Base-by-base conservation (phyloP, 2,113 vertebrate genomes). In the Columbina picui region DNA sequence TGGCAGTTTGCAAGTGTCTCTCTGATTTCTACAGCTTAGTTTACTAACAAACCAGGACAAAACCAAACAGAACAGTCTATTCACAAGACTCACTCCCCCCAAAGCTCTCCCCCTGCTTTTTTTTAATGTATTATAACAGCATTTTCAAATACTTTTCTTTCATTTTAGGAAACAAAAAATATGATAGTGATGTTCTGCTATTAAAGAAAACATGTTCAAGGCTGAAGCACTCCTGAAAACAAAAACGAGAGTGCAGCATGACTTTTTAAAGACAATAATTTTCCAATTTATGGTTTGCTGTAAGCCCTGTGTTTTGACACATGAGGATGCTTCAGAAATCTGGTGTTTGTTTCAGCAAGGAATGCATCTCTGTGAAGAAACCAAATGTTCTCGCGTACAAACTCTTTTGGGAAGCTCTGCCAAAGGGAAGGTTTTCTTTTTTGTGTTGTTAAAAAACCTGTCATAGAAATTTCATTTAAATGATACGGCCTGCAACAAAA, bases 301-400 rank as follows among this genome's bases (percentile, higher is more conserved):
- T 57, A 93, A 86, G 56, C 59, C 53, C 38, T 12, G 73, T 90
- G 89, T 89, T 95, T 94, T 93, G 90, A 95, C 84, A 86, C 69
- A 90, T 22, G 30, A 80, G 71, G 91, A 69, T 74, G 71, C 86
- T 89, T 96, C 71, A 69, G 60, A 92, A 92, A 95, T 70, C 67
- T 96, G 84, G 30, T 96, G 73, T 93, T 90, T 94, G 73, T 94
- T 95, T 90, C 85, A 84, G 77, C 83, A 59, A 61, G 50, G 26
- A 96, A 95, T 30, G 55, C 77, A 93, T 94, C 79, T 70, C 70
- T 69, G 89, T 83, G 79, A 94, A 89, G 65, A 92, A 96, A 90
- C 84, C 84, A 69, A 94, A 90, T 70, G 88, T 93, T 94, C 90
- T 92, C 87, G 87, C 74, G 94, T 86, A 84, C 68, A 93, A 91